Conservation (phyloP, 2,797 vertebrate genomes). For the Selene dorsalis region DNA sequence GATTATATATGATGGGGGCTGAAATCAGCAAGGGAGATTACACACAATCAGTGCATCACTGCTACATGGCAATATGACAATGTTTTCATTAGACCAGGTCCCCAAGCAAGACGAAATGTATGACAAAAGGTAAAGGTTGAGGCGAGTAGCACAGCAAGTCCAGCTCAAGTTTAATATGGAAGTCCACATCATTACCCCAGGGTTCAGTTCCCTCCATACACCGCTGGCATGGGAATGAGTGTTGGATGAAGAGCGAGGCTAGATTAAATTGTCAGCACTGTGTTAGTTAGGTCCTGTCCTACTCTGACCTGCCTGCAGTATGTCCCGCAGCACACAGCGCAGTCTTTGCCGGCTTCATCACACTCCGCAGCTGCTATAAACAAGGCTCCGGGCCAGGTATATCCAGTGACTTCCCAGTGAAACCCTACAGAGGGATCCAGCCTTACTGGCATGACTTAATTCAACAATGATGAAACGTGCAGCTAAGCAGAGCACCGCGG, state of each 20-base stretch:
- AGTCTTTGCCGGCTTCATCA: conserved; percentile 38
- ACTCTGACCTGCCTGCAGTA: conserved; percentile 46
- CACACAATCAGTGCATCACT: conserved; percentile 51
- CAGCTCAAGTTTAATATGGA: conserved; percentile 12
- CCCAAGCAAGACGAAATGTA: conserved; percentile 30
- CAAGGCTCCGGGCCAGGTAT: conserved; percentile 62
- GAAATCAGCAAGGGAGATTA: conserved; percentile 45
- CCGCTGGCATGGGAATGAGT: conserved; percentile 24
- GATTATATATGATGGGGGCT: conserved; percentile 45
- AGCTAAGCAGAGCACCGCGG: conserved; percentile 27
- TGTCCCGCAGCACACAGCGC: conserved; percentile 22
- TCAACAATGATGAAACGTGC: conserved; percentile 51
- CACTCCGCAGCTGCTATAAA: conserved; percentile 61
- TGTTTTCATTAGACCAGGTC: conserved; percentile 42
- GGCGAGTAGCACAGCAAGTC: conserved; percentile 18
- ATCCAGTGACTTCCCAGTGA: conserved; percentile 55
- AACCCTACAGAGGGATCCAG: conserved; percentile 24
- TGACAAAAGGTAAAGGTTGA: conserved; percentile 22
- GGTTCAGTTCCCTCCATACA: conserved; percentile 24
- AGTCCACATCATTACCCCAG: conserved; percentile 32
- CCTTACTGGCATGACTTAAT: conserved; percentile 49
- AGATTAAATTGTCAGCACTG: conserved; percentile 42
- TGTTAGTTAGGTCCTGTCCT: conserved; percentile 24
- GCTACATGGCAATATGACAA: conserved; percentile 29
- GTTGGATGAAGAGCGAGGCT: conserved; percentile 46